Conservation (phyloP, 2,113 vertebrate species). For the Pao palembangensis region DNA sequence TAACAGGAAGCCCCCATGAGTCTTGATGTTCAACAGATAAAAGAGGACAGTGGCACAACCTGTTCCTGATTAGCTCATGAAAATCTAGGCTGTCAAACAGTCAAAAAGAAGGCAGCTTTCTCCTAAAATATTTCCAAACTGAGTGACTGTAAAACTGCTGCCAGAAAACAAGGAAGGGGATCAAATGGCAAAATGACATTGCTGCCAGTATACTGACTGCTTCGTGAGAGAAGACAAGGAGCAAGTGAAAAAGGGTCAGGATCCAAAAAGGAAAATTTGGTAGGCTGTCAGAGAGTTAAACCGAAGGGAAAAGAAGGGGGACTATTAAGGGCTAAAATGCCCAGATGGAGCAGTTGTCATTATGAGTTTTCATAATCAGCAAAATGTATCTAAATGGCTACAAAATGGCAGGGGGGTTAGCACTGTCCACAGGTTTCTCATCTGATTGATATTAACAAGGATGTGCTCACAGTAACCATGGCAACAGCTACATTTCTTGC, state of each 20-base stretch:
- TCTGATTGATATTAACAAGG: slow-evolving; percentile 23
- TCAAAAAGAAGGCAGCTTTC: slow-evolving; percentile 43
- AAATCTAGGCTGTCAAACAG: slow-evolving; percentile 57
- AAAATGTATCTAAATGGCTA: slow-evolving; percentile 32
- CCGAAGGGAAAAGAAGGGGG: slow-evolving; percentile 2
- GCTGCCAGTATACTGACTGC: slow-evolving; percentile 34
- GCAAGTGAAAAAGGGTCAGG: slow-evolving; percentile 15
- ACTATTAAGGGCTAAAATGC: slow-evolving; percentile 9
- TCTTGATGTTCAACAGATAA: no score
- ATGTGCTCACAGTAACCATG: slow-evolving; percentile 25
- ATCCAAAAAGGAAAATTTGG: no score
- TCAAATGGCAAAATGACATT: slow-evolving; percentile 38
- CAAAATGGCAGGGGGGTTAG: slow-evolving; percentile 3
- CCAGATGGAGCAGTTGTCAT: slow-evolving; percentile 42
- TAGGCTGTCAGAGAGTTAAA: background rate
- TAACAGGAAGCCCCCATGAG: no score
- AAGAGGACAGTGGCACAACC: background rate
- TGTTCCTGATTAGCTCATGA: slow-evolving; percentile 44
- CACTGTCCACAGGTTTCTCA: slow-evolving; percentile 39
- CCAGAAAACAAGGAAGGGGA: background rate
- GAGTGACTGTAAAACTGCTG: slow-evolving; percentile 21
- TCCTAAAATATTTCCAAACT: slow-evolving; percentile 32
- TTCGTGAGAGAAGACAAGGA: slow-evolving; percentile 31
- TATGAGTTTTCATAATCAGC: slow-evolving; percentile 50
- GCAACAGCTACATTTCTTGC: slow-evolving; percentile 28